These are phyloP conservation scores for Syrrhaptes paradoxus DNA, from an alignment of 2,113 vertebrate species.

Conservation along the genomic window DNA sequence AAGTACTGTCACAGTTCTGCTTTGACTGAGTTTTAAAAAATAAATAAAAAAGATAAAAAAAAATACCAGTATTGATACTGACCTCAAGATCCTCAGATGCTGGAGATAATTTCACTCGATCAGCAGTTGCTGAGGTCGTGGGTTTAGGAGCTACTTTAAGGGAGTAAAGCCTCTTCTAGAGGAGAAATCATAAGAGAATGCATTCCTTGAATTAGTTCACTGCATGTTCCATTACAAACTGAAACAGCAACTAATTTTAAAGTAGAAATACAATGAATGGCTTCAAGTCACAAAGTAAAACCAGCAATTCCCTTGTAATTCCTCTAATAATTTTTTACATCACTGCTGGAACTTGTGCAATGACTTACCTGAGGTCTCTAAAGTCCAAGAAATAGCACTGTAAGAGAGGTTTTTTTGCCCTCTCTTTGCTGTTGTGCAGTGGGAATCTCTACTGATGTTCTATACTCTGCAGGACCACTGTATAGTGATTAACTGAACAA, in stretches of 20 bases:
- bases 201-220: not conserved
- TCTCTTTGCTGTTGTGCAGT: not conserved
- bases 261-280: not conserved
- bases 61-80: conserved; percentile 52
- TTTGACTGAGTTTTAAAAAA: not conserved
- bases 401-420: not conserved
- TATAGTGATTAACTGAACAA: not conserved
- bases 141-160: conserved; percentile 87
- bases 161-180: conserved; percentile 89
- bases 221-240: not conserved
- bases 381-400: not conserved
- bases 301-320: not conserved
- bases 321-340: not conserved
- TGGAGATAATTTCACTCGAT: conserved; percentile 72
- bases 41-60: not conserved
- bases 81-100: conserved; percentile 90
- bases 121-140: conserved; percentile 61
- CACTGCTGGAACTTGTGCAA: not conserved
- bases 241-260: not conserved
- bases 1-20: not conserved
- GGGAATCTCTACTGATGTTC: not conserved
- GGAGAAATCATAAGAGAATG: conserved; percentile 27
- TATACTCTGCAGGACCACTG: rapidly evolving
- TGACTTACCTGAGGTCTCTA: not conserved
- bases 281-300: not conserved